Evolutionary conservation across 2,113 vertebrate species (phyloP).

Genomic region (Pachycephala philippinensis): DNA sequence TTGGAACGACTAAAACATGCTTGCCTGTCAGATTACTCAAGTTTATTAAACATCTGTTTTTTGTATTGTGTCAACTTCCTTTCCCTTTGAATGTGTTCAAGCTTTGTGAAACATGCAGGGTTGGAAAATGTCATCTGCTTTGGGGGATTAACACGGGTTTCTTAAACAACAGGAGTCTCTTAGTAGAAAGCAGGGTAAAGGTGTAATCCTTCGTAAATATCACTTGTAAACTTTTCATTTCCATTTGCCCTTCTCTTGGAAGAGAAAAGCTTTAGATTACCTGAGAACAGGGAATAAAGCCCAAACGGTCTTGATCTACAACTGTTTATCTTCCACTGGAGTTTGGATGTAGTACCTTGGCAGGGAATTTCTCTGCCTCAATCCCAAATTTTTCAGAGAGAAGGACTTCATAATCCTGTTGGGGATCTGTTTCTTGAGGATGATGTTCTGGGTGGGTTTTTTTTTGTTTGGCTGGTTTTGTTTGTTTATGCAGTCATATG

Average conservation of each 20-base stretch:
- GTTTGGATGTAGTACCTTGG: not conserved
- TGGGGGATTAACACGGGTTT: constrained; percentile 21
- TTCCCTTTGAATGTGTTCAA: not conserved
- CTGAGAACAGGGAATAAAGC: not conserved
- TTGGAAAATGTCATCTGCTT: constrained; percentile 3
- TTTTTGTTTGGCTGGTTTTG: not conserved
- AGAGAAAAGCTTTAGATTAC: not conserved
- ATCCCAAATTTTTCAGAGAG: not conserved
- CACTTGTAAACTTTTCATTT: not conserved
- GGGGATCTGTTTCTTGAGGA: not conserved
- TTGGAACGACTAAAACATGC: not conserved
- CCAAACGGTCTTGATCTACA: not conserved
- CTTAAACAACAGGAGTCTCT: not conserved
- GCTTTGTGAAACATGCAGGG: constrained; percentile 3
- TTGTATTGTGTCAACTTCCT: constrained; percentile 24
- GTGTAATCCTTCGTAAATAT: not conserved
- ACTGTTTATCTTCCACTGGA: not conserved
- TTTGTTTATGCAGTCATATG: not conserved
- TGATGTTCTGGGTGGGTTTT: not conserved
- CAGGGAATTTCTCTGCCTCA: not conserved
- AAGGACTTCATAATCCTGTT: not conserved
- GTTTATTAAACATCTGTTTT: constrained; percentile 50
- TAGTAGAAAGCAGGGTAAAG: constrained; percentile 5
- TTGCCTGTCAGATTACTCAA: constrained; percentile 4
- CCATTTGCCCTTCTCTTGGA: not conserved